Evolutionary conservation across 2,888 invertebrate species (phyloP).

Genomic region (Prosopocoilus inquinatus): DNA sequence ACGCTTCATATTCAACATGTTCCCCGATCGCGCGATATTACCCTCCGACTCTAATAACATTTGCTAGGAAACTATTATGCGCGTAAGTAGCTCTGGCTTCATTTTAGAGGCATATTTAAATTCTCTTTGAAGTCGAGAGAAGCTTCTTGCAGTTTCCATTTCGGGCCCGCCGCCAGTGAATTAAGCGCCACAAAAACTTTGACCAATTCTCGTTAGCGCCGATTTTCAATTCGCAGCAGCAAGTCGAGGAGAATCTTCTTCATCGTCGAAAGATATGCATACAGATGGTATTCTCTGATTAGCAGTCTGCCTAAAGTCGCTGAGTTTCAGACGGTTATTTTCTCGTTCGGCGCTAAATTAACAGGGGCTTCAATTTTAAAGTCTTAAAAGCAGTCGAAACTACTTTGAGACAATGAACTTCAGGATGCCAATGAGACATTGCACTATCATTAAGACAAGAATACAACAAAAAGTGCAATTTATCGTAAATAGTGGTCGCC

Average conservation of each 20-base stretch:
- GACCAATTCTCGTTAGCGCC: not conserved
- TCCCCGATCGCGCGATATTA: not conserved
- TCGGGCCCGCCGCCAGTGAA: not conserved
- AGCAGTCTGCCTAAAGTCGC: not conserved
- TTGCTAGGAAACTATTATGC: constrained; percentile 3
- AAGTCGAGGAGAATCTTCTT: not conserved
- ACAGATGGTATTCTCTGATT: not conserved
- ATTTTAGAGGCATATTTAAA: constrained; percentile 1
- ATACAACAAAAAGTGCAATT: too few relatives aligned
- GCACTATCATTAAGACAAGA: too few relatives aligned
- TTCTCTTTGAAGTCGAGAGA: constrained; percentile 1
- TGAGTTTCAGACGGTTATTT: too few relatives aligned
- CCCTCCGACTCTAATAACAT: constrained; percentile 2
- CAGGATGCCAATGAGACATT: too few relatives aligned
- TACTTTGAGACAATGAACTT: too few relatives aligned
- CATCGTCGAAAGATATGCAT: not conserved
- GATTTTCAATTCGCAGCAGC: not conserved
- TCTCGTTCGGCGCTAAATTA: too few relatives aligned
- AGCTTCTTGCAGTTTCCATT: not conserved
- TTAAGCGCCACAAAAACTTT: not conserved
- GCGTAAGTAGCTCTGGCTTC: constrained; percentile 1
- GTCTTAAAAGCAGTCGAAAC: too few relatives aligned
- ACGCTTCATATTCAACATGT: constrained; percentile 1
- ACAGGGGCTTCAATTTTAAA: too few relatives aligned
- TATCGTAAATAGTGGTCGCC: too few relatives aligned